Conservation (phyloP, 2,888 invertebrate species). For the Eupithecia insigniata region DNA sequence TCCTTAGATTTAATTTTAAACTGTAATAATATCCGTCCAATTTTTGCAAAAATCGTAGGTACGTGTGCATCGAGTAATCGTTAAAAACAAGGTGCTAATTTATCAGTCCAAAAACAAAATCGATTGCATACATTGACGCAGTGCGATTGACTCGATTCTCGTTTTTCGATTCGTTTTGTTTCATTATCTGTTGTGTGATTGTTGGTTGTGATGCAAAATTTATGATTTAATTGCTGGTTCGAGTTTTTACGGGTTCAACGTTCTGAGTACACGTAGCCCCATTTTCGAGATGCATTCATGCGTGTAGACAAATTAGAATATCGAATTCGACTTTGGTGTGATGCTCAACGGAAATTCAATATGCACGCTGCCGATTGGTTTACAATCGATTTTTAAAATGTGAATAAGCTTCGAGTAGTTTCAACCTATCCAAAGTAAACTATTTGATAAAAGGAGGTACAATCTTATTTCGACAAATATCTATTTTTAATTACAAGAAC, state of each 20-base stretch:
- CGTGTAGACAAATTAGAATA: slow-evolving; percentile 58
- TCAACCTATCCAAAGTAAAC: background rate
- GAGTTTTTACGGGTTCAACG: slow-evolving; percentile 59
- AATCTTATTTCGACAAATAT: background rate
- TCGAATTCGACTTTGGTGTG: slow-evolving; percentile 35
- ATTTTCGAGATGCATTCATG: slow-evolving; percentile 51
- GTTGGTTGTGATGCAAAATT: slow-evolving; percentile 81
- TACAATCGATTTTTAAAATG: slow-evolving; percentile 16
- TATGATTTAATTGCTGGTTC: slow-evolving; percentile 82
- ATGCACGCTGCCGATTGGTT: slow-evolving; percentile 13
- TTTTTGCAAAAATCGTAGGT: slow-evolving; percentile 28
- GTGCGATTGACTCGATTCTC: slow-evolving; percentile 48
- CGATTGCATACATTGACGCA: slow-evolving; percentile 69
- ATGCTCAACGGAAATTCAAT: slow-evolving; percentile 35
- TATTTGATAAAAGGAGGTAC: background rate
- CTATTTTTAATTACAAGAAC: background rate
- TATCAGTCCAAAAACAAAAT: slow-evolving; percentile 62
- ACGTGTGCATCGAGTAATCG: slow-evolving; percentile 35
- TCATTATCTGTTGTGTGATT: slow-evolving; percentile 81
- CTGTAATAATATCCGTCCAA: slow-evolving; percentile 25
- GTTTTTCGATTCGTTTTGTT: slow-evolving; percentile 74
- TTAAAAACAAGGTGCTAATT: slow-evolving; percentile 54
- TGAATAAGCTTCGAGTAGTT: slow-evolving; percentile 3
- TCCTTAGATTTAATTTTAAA: slow-evolving; percentile 12
- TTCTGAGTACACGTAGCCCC: slow-evolving; percentile 42